These are phyloP conservation scores for Urocyon cinereoargenteus DNA, from an alignment of 2,797 vertebrate genomes.

Conservation along the genomic window DNA sequence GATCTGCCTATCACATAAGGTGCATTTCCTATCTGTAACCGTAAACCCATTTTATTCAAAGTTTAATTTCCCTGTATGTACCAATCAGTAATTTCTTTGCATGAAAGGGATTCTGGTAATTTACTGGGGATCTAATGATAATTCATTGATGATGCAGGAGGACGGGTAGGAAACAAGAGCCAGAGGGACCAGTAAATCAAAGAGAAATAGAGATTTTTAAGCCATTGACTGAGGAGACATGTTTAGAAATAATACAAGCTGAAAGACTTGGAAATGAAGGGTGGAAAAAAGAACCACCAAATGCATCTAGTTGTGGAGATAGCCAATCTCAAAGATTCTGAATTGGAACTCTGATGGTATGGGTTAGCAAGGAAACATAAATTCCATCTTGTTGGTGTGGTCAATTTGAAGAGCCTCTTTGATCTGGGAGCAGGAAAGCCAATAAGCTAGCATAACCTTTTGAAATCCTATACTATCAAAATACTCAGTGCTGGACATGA, in stretches of 20 bases:
- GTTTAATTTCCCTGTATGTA: background rate
- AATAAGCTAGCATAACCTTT: background rate
- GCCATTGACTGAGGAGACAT: background rate
- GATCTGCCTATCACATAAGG: background rate
- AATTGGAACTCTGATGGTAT: background rate
- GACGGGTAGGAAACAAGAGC: background rate
- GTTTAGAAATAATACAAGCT: background rate
- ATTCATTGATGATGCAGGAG: background rate
- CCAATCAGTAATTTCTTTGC: background rate
- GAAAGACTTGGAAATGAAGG: background rate
- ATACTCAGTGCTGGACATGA: background rate
- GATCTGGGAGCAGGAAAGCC: background rate
- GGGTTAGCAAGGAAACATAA: background rate
- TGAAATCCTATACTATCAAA: background rate
- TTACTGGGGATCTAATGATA: background rate
- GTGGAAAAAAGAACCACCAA: background rate
- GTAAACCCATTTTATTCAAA: conserved; percentile 48
- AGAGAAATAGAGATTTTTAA: background rate
- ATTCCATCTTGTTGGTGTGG: background rate
- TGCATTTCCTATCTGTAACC: background rate
- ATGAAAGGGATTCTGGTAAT: background rate
- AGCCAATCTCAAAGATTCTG: background rate
- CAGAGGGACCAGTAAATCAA: background rate
- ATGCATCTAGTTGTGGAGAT: background rate
- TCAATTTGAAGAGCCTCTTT: conserved; percentile 15